Conservation (phyloP, 2,888 invertebrate genomes). For the Julus scanicus region DNA sequence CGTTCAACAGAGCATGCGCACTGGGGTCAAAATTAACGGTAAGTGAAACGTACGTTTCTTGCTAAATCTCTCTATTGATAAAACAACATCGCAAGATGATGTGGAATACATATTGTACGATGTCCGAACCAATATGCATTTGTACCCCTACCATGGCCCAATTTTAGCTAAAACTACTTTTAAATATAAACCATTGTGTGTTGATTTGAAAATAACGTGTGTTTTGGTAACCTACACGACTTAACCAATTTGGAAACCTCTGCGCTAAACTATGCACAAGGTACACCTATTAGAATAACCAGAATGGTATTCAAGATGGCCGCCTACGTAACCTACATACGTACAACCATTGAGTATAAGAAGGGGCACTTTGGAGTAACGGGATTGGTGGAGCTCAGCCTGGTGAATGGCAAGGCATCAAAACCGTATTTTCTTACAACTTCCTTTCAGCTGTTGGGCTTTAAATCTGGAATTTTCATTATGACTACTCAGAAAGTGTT, state of each 20-base stretch:
- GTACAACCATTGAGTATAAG: neutral
- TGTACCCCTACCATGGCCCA: no score
- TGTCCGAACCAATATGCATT: no score
- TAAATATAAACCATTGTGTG: no score
- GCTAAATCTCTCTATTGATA: no score
- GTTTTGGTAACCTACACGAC: no score
- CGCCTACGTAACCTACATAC: constrained; percentile 17
- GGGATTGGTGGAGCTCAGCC: neutral
- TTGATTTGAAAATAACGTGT: no score
- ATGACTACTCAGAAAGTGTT: constrained; percentile 32
- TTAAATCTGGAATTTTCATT: constrained; percentile 42
- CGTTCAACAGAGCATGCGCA: no score
- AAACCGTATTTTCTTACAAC: constrained; percentile 36
- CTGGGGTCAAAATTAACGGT: no score
- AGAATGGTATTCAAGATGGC: constrained; percentile 8
- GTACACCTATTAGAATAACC: constrained; percentile 1
- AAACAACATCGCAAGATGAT: no score
- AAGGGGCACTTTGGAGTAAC: neutral
- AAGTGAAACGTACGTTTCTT: no score
- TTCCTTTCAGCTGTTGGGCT: constrained; percentile 42
- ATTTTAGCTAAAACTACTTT: no score
- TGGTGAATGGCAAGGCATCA: constrained; percentile 38
- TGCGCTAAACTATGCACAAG: neutral
- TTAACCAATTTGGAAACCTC: neutral
- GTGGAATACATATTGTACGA: no score